These are phyloP conservation scores for Zelleria hepariella DNA, from an alignment of 2,888 invertebrate species.

Conservation along the genomic window DNA sequence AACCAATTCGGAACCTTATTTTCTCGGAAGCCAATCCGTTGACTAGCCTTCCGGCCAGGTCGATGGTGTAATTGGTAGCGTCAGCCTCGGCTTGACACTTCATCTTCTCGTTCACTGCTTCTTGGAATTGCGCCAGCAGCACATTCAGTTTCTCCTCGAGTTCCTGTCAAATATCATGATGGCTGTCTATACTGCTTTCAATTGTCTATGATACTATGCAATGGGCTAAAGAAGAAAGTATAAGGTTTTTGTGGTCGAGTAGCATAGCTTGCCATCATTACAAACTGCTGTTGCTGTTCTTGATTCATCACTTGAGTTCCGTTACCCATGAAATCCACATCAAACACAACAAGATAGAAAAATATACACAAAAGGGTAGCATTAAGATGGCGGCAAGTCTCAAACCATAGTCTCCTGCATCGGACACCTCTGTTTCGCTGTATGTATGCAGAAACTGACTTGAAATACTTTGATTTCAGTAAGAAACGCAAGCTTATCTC, in stretches of 20 bases:
- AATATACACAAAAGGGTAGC: too few species aligned
- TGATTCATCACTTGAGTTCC: too few species aligned
- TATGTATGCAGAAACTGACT: too few species aligned
- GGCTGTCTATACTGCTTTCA: background rate
- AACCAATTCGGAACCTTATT: slow-evolving; percentile 41
- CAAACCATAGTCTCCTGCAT: too few species aligned
- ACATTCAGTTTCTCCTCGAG: slow-evolving; percentile 83
- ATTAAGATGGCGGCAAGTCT: too few species aligned
- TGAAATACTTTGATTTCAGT: slow-evolving; percentile 79
- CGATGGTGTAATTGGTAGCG: slow-evolving; percentile 88
- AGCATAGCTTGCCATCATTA: too few species aligned
- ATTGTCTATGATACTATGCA: background rate
- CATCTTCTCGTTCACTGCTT: slow-evolving; percentile 87
- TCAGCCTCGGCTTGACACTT: slow-evolving; percentile 95
- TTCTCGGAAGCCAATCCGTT: slow-evolving; percentile 95
- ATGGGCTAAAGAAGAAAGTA: too few species aligned
- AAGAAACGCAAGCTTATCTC: slow-evolving; percentile 82
- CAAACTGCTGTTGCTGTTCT: too few species aligned
- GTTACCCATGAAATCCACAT: too few species aligned
- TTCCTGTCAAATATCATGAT: slow-evolving; percentile 46
- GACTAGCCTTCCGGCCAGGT: slow-evolving; percentile 91
- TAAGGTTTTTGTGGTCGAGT: too few species aligned
- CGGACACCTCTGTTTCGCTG: too few species aligned
- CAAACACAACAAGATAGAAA: too few species aligned
- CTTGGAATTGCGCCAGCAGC: slow-evolving; percentile 86